Evolutionary conservation across 2,888 invertebrate genomes (phyloP).

Genomic region (Drosophila neutralis): DNA sequence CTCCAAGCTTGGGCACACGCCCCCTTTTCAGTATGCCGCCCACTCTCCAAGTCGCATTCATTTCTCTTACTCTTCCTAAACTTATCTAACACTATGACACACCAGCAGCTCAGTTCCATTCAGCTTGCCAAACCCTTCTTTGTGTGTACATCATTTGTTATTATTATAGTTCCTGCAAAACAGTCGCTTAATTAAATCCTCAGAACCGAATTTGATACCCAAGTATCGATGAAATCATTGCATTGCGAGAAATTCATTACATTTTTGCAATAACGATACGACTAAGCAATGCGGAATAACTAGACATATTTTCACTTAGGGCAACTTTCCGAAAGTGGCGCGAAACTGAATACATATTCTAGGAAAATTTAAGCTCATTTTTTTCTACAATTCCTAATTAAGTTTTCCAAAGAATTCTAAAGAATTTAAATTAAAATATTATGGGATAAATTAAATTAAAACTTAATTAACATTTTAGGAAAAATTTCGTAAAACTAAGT

Average conservation of each 20-base stretch:
- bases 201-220: not conserved
- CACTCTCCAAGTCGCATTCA: not conserved
- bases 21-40: not conserved
- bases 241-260: not conserved
- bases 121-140: not conserved
- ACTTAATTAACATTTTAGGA: not conserved
- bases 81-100: not conserved
- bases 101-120: not conserved
- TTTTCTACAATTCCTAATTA: not conserved
- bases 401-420: not conserved
- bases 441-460: not conserved
- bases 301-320: not conserved
- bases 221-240: not conserved
- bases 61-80: not conserved
- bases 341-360: not conserved
- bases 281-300: not conserved
- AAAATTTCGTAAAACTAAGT: not conserved
- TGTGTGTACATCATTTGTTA: not conserved
- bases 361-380: not conserved
- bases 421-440: not conserved
- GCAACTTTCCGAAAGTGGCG: not conserved
- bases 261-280: not conserved
- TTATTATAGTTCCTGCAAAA: not conserved
- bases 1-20: not conserved
- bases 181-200: not conserved